phyloP scores from a whole-genome alignment of 2,113 vertebrate genomes.

The Petroica traversi region DNA sequence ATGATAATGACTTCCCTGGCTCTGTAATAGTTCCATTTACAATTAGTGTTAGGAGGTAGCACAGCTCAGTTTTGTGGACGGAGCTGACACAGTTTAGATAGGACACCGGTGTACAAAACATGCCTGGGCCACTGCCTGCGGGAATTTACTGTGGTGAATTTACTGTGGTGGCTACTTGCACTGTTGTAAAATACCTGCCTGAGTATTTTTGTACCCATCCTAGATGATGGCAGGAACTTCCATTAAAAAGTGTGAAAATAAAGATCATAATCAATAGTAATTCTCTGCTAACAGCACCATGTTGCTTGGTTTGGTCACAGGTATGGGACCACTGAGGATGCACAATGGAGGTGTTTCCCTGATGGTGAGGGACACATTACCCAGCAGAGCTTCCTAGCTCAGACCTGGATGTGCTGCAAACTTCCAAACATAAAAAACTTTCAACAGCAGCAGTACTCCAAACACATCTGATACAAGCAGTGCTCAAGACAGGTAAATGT shows the following conservation, averaged over 20 bases:
- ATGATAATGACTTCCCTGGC: neutral
- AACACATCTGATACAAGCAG: neutral
- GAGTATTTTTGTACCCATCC: neutral
- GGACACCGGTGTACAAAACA: neutral
- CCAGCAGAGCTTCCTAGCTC: neutral
- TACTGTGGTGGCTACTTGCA: neutral
- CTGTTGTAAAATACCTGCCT: neutral
- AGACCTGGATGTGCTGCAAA: neutral
- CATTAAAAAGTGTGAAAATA: neutral
- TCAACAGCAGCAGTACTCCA: neutral
- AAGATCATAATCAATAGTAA: neutral
- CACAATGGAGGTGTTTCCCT: accelerated
- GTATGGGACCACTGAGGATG: accelerated
- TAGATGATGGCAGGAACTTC: neutral
- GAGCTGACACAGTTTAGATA: neutral
- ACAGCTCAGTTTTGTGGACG: neutral
- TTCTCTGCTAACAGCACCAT: neutral
- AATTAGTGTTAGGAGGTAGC: neutral
- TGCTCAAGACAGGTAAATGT: neutral
- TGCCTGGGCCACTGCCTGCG: neutral
- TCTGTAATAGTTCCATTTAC: neutral
- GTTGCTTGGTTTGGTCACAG: neutral
- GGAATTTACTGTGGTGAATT: neutral
- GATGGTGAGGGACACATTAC: accelerated
- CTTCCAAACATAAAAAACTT: neutral